Evolutionary conservation across 2,888 invertebrate genomes (phyloP), one percentile per base, ranked within the genome.

Genomic region (Patella depressa): DNA sequence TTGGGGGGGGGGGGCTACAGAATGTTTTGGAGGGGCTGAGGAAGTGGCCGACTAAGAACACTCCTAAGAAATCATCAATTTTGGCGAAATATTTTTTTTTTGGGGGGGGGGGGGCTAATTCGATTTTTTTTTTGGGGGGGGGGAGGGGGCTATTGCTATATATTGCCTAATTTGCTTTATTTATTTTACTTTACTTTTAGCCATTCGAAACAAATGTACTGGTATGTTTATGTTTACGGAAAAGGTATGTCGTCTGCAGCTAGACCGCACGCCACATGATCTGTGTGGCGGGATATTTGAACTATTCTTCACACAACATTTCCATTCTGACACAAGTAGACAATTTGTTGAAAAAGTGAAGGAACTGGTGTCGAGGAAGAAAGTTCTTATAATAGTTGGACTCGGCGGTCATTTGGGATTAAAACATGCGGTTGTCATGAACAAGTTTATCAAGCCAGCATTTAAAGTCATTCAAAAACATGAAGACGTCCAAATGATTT

Each of bases 151-250:
- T 45, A 45, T 45, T 45, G 45, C 45, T 45, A 45, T 24, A 24
- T 24, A 24, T 34, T 34, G 34, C 5, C 4, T 34, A 34, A 45
- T 45, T 45, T 45, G 45, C 7, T 45, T 45, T 45, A 9, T 45
- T 45, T 45, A 3, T 5, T 24, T 54, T 3, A 14, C 7, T n/a
- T 29, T 54, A 17, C 54, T 54, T 69, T 14, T 57, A 79, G 79
- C 65, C 0, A 57, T 79, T 17, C n/a, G 24, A n/a, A 71, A 57
- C 2, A 71, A 76, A 9, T 79, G 79, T 53, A 45, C n/a, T 3
- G 70, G 74, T 19, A 74, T 79, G 73, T 74, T 71, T 65, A 79
- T 79, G 79, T 79, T 79, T 53, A 79, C 79, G 7, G 79, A 79
- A 17, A 79, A 79, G 34, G 14, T 74, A 12, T 79, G 79, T 15